A percentile compares a stretch with the other conserved stretches of the same genome.
Evolutionary conservation across 2,888 invertebrate species (phyloP).

Genomic region (Tanypteryx hageni): DNA sequence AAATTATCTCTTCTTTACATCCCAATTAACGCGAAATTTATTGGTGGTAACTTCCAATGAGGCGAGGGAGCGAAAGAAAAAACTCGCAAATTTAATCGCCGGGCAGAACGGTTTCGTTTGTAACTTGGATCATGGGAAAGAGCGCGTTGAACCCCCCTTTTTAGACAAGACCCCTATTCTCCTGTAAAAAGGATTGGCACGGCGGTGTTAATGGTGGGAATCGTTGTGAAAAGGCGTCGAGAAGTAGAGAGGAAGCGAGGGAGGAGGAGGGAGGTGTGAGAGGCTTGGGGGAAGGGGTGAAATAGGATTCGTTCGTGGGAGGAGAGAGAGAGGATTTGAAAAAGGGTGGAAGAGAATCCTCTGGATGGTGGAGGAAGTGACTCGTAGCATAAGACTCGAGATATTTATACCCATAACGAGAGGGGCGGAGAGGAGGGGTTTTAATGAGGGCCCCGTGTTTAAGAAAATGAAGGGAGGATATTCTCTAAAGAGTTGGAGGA

Average conservation of each 20-base stretch:
- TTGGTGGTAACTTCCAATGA: background rate
- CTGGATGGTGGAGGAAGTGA: background rate
- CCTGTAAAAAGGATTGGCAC: constrained; percentile 38
- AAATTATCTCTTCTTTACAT: background rate
- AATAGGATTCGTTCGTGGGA: background rate
- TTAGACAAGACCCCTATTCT: constrained; percentile 21
- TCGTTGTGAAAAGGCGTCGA: constrained; percentile 40
- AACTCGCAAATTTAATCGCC: background rate
- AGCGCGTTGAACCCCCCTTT: background rate
- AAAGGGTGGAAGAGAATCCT: background rate
- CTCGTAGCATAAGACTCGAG: background rate
- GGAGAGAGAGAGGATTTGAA: constrained; percentile 6
- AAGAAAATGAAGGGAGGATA: background rate
- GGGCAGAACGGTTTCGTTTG: constrained; percentile 36
- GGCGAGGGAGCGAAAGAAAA: background rate
- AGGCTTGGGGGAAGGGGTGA: background rate
- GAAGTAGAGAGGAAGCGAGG: background rate
- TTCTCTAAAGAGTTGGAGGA: background rate
- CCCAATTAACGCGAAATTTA: background rate
- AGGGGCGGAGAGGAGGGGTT: background rate
- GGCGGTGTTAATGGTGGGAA: constrained; percentile 54
- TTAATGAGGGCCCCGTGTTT: constrained; percentile 28
- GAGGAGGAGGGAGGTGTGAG: background rate
- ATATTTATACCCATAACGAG: constrained; percentile 35
- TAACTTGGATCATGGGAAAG: constrained; percentile 30